A percentile compares a stretch with the other conserved stretches of the same genome.
These are phyloP conservation scores for Archocentrus centrarchus DNA, from an alignment of 2,113 vertebrate species.

Conservation along the genomic window DNA sequence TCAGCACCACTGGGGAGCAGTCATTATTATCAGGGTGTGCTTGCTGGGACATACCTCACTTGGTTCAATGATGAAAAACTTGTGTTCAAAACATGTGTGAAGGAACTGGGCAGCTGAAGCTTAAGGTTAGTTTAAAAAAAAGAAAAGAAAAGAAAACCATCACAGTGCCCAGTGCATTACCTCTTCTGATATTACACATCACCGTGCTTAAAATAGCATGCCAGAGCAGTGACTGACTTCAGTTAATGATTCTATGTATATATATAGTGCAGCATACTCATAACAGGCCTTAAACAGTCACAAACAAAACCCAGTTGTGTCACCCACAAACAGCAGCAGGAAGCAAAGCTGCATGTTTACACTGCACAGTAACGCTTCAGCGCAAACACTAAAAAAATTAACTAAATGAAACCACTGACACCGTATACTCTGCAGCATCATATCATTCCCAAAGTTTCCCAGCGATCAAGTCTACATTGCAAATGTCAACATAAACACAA, in stretches of 20 bases:
- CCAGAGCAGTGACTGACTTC: slow-evolving; percentile 67
- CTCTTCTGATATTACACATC: slow-evolving; percentile 74
- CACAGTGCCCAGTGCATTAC: slow-evolving; percentile 44
- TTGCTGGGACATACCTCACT: slow-evolving; percentile 30
- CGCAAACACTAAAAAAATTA: not conserved
- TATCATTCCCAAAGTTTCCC: not conserved
- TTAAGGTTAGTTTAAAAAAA: slow-evolving; percentile 13
- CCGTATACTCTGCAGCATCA: slow-evolving; percentile 1
- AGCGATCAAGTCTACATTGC: not conserved
- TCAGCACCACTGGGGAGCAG: slow-evolving; percentile 21
- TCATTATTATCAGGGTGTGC: slow-evolving; percentile 21
- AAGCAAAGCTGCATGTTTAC: slow-evolving; percentile 14
- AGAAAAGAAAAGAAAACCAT: slow-evolving; percentile 50
- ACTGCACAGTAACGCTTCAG: not conserved
- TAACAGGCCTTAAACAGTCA: slow-evolving; percentile 62
- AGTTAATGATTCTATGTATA: slow-evolving; percentile 55
- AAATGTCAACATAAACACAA: slow-evolving; percentile 43
- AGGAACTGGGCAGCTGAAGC: slow-evolving; percentile 69
- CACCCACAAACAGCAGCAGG: not conserved
- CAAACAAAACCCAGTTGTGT: slow-evolving; percentile 66
- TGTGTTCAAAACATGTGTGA: slow-evolving; percentile 58
- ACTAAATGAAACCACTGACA: slow-evolving; percentile 12
- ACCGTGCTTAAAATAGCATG: slow-evolving; percentile 69
- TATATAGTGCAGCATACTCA: slow-evolving; percentile 38
- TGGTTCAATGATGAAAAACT: slow-evolving; percentile 40